Conservation (phyloP, 2,113 vertebrate genomes). For the Toxostoma redivivum region DNA sequence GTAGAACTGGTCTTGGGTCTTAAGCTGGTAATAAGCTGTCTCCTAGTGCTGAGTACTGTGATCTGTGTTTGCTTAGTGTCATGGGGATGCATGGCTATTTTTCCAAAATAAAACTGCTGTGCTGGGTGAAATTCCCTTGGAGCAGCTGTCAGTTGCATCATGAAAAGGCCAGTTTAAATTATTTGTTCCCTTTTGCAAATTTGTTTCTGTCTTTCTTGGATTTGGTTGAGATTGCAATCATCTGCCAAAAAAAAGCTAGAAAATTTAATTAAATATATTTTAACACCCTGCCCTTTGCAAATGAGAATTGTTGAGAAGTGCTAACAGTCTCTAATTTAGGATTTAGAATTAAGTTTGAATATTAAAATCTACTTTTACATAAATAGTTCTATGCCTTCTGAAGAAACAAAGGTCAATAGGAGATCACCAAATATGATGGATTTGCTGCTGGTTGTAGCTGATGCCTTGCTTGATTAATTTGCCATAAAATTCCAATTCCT, state of each 20-base stretch:
- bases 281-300: neutral
- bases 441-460: neutral
- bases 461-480: neutral
- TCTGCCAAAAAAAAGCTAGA: neutral
- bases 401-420: neutral
- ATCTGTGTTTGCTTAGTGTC: neutral
- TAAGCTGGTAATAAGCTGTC: neutral
- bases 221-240: neutral
- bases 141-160: neutral
- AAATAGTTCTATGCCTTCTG: neutral
- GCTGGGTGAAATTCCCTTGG: neutral
- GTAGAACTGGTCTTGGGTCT: neutral
- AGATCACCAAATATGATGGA: neutral
- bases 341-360: neutral
- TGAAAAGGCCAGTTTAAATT: neutral
- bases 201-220: neutral
- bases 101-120: neutral
- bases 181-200: neutral
- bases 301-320: neutral
- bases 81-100: neutral
- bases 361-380: neutral
- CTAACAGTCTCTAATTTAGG: neutral
- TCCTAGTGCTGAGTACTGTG: neutral
- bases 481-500: too few species aligned
- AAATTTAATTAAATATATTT: neutral